A percentile compares a stretch with the other conserved stretches of the same genome.
These are phyloP conservation scores for Numenius phaeopus DNA, from an alignment of 2,797 vertebrate genomes.

Conservation along the genomic window DNA sequence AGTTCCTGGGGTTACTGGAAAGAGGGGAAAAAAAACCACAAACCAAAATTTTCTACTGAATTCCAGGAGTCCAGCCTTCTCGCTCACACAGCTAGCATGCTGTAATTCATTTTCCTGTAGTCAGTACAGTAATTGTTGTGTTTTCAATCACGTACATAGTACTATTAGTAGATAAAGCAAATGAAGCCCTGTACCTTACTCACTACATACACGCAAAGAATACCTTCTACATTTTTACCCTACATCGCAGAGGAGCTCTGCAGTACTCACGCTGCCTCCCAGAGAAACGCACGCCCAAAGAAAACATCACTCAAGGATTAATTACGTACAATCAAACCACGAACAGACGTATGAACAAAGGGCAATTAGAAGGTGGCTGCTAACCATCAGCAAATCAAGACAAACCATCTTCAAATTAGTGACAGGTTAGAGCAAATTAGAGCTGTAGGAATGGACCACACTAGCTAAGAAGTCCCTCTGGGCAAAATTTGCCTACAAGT, in stretches of 20 bases:
- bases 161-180: background rate
- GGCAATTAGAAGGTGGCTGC: background rate
- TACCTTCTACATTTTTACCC: background rate
- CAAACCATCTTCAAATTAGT: background rate
- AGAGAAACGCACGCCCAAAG: background rate
- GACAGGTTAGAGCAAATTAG: background rate
- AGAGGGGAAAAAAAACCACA: background rate
- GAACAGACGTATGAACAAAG: fast-evolving
- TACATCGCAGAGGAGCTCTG: background rate
- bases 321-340: background rate
- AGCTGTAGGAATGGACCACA: background rate
- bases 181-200: background rate
- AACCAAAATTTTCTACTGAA: background rate
- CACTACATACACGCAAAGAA: background rate
- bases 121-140: background rate
- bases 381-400: background rate
- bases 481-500: background rate
- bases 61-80: background rate
- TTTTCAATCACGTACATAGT: background rate
- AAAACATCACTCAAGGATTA: background rate
- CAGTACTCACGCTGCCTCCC: background rate
- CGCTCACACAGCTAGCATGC: background rate
- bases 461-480: background rate
- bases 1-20: background rate
- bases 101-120: background rate